Evolutionary conservation across 2,113 vertebrate species (phyloP).

Genomic region (Pachyramphus minor): DNA sequence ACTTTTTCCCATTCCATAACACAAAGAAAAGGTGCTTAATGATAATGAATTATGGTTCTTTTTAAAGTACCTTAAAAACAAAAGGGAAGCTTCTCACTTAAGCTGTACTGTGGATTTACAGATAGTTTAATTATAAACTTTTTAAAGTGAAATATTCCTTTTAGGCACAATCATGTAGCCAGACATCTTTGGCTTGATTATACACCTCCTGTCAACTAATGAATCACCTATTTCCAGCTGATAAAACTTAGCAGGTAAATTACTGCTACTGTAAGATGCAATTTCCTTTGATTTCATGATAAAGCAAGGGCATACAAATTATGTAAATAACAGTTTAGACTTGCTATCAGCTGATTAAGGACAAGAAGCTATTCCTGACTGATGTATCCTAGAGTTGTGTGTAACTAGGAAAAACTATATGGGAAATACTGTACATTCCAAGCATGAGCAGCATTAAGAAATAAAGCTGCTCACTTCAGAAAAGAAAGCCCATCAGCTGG

Average conservation of each 20-base stretch:
- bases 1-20: not conserved
- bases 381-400: not conserved
- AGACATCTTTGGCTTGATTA: not conserved
- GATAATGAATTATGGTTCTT: not conserved
- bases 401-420: not conserved
- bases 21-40: not conserved
- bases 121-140: not conserved
- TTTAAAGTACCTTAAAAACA: not conserved
- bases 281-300: not conserved
- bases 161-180: not conserved
- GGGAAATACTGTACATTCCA: not conserved
- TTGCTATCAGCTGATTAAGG: not conserved
- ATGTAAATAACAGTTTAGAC: not conserved
- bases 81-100: not conserved
- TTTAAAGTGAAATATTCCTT: not conserved
- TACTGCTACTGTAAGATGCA: not conserved
- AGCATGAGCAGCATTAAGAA: not conserved
- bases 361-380: not conserved
- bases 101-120: not conserved
- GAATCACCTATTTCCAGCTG: not conserved
- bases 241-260: not conserved
- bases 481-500: not conserved
- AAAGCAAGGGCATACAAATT: not conserved
- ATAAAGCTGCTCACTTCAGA: not conserved
- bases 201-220: not conserved